Evolutionary conservation across 2,113 vertebrate species (phyloP).

Genomic region (Apistogramma diplotaenia): DNA sequence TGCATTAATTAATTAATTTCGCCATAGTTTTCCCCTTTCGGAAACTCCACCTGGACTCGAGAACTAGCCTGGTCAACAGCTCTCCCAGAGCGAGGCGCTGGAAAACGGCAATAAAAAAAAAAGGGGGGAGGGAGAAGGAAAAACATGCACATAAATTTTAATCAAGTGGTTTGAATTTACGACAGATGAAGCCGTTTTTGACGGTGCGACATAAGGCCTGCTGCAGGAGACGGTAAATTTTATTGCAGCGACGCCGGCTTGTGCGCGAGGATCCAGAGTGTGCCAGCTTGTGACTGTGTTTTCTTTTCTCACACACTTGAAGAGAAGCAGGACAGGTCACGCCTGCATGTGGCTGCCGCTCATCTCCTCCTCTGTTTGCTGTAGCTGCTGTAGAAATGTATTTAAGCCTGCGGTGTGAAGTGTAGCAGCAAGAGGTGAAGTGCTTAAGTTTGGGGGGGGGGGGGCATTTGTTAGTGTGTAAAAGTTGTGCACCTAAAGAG

Average conservation of each 20-base stretch:
- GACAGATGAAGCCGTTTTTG: background rate
- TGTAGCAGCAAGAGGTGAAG: conserved; percentile 56
- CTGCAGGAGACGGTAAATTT: background rate
- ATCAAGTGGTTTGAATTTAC: conserved; percentile 25
- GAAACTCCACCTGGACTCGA: conserved; percentile 56
- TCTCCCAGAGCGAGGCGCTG: conserved; percentile 26
- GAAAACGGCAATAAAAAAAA: background rate
- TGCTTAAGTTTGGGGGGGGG: conserved; percentile 42
- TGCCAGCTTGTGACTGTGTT: conserved; percentile 23
- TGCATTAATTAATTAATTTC: too few species aligned
- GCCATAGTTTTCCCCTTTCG: conserved; percentile 11
- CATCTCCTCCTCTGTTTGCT: conserved; percentile 57
- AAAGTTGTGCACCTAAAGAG: conserved; percentile 46
- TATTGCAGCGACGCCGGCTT: background rate
- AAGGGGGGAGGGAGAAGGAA: background rate
- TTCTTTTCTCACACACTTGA: conserved; percentile 61
- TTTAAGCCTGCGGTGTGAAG: conserved; percentile 61
- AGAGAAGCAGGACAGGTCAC: conserved; percentile 54
- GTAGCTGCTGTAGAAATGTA: conserved; percentile 59
- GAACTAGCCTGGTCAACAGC: conserved; percentile 54
- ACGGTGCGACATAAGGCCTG: conserved; percentile 19
- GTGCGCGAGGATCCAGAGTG: conserved; percentile 16
- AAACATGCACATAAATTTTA: background rate
- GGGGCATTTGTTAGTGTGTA: conserved; percentile 57
- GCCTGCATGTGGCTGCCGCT: conserved; percentile 43